Evolutionary conservation across 1,140 invertebrate species (phyloP), one percentile per base, ranked within the genome.

Genomic region (Triops longicaudatus): DNA sequence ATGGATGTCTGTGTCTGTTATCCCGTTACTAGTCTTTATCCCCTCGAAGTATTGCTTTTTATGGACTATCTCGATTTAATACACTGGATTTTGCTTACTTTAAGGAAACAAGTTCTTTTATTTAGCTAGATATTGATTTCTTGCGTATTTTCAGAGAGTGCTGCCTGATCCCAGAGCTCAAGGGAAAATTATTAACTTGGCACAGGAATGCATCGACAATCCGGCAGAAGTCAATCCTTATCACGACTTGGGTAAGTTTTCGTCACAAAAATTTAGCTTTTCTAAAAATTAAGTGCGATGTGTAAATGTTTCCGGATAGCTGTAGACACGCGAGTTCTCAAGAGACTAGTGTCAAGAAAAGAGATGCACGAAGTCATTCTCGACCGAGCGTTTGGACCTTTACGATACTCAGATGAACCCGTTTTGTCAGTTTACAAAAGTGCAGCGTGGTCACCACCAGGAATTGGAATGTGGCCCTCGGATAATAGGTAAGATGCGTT

Each of bases 1-100:
- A 37, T 28, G 14, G 41, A 44, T 76, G 28, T 76, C 44, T 17
- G 50, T 76, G n/a, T 76, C 37, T 74, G 72, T 73, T 63, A 6
- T 63, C 50, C 50, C 6, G 4, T 63, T n/a, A 63, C 50, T 63
- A 63, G 50, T 63, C 50, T 63, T 63, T 63, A n/a, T 17, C 50
- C 43, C 43, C 43, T 22, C 22, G 0, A 22, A 63, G 50, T 63
- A 63, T 63, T 63, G 50, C 50, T 14, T 63, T 63, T 63, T 12
- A 22, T 63, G 50, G 50, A 63, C 6, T n/a, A 63, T n/a, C 5
- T 11, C 10, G 22, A n/a, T 63, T n/a, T 63, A 63, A 63, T 63
- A 63, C 50, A 63, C 50, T 63, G 31, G 31, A 37, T 37, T 63
- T 22, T 22, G 50, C 17, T 63, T 63, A 5, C 50, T 63, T n/a